Percentiles rank a stretch among this genome's conserved stretches.
Evolutionary conservation across 1,140 invertebrate genomes (phyloP).

Genomic region (Bombus picipes): DNA sequence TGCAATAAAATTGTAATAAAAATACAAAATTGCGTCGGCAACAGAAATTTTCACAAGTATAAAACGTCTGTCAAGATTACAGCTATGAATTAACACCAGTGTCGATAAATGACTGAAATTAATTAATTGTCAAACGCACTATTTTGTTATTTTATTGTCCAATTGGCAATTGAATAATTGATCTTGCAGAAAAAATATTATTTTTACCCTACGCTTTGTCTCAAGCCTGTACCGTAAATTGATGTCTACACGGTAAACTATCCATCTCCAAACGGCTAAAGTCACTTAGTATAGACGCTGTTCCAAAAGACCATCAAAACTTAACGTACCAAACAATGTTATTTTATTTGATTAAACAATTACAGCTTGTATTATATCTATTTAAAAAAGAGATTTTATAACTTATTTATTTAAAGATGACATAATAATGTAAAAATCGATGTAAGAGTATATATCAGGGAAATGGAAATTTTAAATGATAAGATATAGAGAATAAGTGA

Average conservation of each 20-base stretch:
- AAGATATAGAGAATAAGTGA: neutral
- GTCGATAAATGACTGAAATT: neutral
- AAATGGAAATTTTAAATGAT: neutral
- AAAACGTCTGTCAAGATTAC: conserved; percentile 1
- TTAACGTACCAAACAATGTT: neutral
- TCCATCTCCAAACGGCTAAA: conserved; percentile 23
- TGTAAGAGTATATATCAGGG: neutral
- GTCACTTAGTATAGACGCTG: conserved; percentile 31
- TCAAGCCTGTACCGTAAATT: neutral
- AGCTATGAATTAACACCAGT: conserved; percentile 25
- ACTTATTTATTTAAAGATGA: neutral
- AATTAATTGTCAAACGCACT: neutral
- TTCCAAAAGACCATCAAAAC: conserved; percentile 36
- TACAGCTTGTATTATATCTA: neutral
- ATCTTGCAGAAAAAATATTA: conserved; percentile 4
- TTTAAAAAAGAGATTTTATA: no score
- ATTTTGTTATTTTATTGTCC: neutral
- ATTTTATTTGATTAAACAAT: conserved; percentile 7
- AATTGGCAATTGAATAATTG: neutral
- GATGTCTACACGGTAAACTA: conserved; percentile 26
- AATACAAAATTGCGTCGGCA: conserved; percentile 36
- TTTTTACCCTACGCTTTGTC: neutral
- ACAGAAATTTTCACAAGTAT: conserved; percentile 33
- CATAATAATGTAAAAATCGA: neutral
- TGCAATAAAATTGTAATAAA: conserved; percentile 21